Percentiles rank a stretch among this genome's conserved stretches.
These are phyloP conservation scores for Argyresthia albistria DNA, from an alignment of 2,888 invertebrate genomes.

Conservation along the genomic window DNA sequence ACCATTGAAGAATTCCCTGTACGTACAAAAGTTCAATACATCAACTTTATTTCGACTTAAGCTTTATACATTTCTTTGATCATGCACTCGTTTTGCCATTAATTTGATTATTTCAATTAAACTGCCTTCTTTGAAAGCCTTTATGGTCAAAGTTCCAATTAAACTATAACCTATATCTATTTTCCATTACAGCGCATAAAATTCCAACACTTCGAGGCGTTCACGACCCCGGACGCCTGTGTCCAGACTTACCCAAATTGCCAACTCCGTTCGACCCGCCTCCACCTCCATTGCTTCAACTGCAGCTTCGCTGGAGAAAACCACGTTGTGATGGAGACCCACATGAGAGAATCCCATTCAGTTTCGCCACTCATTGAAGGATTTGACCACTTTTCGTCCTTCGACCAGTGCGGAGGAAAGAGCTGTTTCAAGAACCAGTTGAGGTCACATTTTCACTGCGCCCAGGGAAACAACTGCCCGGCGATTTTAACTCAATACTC, in stretches of 20 bases:
- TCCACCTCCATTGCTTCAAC: slow-evolving; percentile 91
- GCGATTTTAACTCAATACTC: slow-evolving; percentile 66
- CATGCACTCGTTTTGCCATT: not conserved
- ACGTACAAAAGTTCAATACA: slow-evolving; percentile 19
- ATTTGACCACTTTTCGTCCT: slow-evolving; percentile 83
- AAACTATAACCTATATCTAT: not conserved
- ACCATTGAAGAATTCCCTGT: slow-evolving; percentile 63
- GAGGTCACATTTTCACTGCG: slow-evolving; percentile 61
- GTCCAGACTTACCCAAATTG: slow-evolving; percentile 79
- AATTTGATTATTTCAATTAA: no score
- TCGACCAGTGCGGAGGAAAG: slow-evolving; percentile 61
- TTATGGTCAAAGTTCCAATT: not conserved
- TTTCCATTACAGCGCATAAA: slow-evolving; percentile 57
- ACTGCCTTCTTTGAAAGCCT: no score
- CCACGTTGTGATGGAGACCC: slow-evolving; percentile 83
- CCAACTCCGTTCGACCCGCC: slow-evolving; percentile 74
- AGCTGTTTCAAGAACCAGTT: slow-evolving; percentile 64
- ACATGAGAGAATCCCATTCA: slow-evolving; percentile 89
- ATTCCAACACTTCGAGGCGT: slow-evolving; percentile 75
- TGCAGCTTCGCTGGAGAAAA: slow-evolving; percentile 89
- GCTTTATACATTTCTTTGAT: not conserved
- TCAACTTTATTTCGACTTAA: not conserved
- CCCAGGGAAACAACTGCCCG: slow-evolving; percentile 61
- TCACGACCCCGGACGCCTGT: slow-evolving; percentile 76
- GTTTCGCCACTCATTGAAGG: slow-evolving; percentile 86